Percentiles rank a stretch among this genome's conserved stretches.
Conservation (phyloP, 2,113 vertebrate species). For the Anguilla japonica region DNA sequence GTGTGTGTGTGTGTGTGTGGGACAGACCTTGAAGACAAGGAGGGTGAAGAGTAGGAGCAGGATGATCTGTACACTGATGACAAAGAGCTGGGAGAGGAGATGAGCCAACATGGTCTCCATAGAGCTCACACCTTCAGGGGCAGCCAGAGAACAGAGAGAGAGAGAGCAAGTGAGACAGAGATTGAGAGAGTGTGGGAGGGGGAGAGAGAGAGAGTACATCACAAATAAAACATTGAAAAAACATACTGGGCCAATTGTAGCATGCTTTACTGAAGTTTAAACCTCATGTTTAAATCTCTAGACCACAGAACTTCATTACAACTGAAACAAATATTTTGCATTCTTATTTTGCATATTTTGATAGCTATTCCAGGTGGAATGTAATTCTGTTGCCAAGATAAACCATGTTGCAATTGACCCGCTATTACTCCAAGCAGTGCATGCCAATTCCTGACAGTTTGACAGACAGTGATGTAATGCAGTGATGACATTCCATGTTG, state of each 20-base stretch:
- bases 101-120: constrained; percentile 76
- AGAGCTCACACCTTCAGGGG: constrained; percentile 67
- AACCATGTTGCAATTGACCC: background rate
- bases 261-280: no score
- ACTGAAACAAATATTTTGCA: no score
- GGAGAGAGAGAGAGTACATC: background rate
- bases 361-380: no score
- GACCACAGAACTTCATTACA: no score
- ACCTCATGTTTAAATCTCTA: no score
- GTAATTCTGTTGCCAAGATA: background rate
- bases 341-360: no score
- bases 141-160: background rate
- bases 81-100: constrained; percentile 73
- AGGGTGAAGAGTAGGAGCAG: constrained; percentile 73
- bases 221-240: no score
- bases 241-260: no score
- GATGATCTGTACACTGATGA: constrained; percentile 75
- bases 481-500: background rate
- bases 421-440: background rate
- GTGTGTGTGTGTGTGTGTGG: background rate
- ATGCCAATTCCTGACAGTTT: background rate
- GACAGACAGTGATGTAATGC: background rate
- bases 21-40: constrained; percentile 71
- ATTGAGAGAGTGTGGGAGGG: background rate
- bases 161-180: background rate